phyloP scores from a whole-genome alignment of 2,888 invertebrate genomes.

The Dolomedes plantarius region DNA sequence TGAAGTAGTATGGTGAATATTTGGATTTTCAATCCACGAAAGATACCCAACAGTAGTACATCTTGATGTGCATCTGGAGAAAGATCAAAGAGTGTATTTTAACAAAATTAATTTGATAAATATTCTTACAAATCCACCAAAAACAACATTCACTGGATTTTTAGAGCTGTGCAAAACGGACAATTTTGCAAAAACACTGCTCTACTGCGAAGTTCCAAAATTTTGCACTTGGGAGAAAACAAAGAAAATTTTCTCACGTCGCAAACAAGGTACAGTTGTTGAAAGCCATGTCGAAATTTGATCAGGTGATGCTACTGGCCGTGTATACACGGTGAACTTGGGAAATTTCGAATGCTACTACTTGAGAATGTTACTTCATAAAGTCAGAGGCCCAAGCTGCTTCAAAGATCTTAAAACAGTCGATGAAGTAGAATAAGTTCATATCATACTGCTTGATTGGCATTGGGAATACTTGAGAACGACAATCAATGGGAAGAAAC shows the following conservation, averaged over 20 bases:
- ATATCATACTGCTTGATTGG: constrained; percentile 59
- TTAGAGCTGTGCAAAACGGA: constrained; percentile 74
- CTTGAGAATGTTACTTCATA: constrained; percentile 11
- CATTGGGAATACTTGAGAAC: constrained; percentile 61
- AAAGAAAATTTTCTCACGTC: background rate
- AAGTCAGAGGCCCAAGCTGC: background rate
- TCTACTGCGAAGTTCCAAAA: constrained; percentile 72
- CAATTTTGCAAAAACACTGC: constrained; percentile 73
- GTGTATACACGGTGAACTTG: constrained; percentile 22
- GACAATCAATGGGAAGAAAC: constrained; percentile 70
- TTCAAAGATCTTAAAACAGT: too few relatives aligned
- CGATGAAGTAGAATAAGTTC: too few relatives aligned
- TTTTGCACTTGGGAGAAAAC: constrained; percentile 38
- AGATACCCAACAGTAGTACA: background rate
- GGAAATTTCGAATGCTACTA: constrained; percentile 8
- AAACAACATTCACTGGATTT: constrained; percentile 74
- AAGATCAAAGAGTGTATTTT: background rate
- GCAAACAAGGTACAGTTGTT: background rate
- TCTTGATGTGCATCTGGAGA: background rate
- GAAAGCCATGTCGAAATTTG: background rate
- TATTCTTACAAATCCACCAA: constrained; percentile 73
- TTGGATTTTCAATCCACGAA: background rate
- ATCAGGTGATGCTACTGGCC: background rate
- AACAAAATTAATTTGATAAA: background rate
- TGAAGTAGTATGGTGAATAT: background rate